Base-by-base conservation (phyloP, 2,888 invertebrate genomes). In the Drosophila colorata region DNA sequence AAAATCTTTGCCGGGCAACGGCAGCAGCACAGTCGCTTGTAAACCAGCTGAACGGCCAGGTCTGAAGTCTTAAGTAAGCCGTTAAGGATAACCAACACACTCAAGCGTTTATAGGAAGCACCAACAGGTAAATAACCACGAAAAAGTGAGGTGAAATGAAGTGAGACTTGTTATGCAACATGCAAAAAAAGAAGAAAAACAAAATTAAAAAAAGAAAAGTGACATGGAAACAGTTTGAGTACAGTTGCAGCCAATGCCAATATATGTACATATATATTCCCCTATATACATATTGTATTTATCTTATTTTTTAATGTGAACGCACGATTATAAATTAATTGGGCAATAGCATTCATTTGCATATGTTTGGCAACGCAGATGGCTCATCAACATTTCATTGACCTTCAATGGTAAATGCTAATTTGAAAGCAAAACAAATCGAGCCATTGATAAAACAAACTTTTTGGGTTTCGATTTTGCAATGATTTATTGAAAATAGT, bases 21-120 rank as follows among this genome's bases (percentile, higher is more conserved):
- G 74, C 74, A 79, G 72, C 61, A 74, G 69, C 80, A 85, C 90
- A 91, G 90, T 91, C 84, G 80, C 79, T 72, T 79, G 73, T 61
- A 70, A 80, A 77, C 77, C 80, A 77, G 61, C 81, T 53, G 44
- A 71, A 70, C 74, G 70, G 57, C 74, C 72, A 68, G 75, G 84
- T 79, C 80, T 49, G 20, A 43, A 61, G 66, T 69, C 66, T 56
- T 44, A 60, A 55, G 64, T 69, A 16, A 67, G 41, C 69, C 69
- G 53, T 46, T 51, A 74, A 88, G 88, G 88, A 87, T 83, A 73
- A 60, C 37, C 56, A 60, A 59, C 44, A 57, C 65, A 66, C 69
- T 41, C 73, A 87, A 77, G 75, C 72, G 55, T 53, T 63, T 69
- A 78, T 79, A 86, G 88, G 88, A 90, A 90, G 74, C 81, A 87